Conservation (phyloP, 2,888 invertebrate species). For the Coremacera marginata region DNA sequence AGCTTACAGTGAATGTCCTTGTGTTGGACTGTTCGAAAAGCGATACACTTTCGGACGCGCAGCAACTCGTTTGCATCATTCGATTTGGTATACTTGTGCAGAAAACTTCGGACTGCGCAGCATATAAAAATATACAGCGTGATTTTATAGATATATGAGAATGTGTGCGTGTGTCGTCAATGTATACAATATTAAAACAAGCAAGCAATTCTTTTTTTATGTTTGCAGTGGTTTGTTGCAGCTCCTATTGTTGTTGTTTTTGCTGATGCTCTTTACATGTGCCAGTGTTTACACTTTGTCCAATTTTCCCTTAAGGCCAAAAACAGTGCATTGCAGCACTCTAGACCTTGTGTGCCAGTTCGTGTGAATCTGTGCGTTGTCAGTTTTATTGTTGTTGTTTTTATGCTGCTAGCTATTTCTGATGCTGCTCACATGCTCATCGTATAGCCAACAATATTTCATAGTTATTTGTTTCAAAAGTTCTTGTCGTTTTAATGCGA, state of each 20-base stretch:
- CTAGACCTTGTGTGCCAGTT: neutral
- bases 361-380: neutral
- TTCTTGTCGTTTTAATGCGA: constrained; percentile 11
- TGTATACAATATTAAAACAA: neutral
- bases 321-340: neutral
- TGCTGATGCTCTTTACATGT: neutral
- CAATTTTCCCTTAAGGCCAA: neutral
- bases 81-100: no score
- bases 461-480: constrained; percentile 8
- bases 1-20: no score
- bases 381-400: neutral
- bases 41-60: no score
- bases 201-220: neutral
- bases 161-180: neutral
- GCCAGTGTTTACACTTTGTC: constrained; percentile 9
- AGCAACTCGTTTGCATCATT: no score
- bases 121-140: no score
- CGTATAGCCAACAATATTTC: neutral
- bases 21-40: no score
- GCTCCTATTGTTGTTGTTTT: neutral
- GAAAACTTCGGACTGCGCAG: no score
- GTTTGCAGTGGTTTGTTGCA: neutral
- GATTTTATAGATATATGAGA: no score
- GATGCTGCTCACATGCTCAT: neutral
- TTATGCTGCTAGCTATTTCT: neutral